Evolutionary conservation across 30 jellyfish, hydroid and myxozoan genomes (phyloP).

Genomic region (Turritopsis rubra): DNA sequence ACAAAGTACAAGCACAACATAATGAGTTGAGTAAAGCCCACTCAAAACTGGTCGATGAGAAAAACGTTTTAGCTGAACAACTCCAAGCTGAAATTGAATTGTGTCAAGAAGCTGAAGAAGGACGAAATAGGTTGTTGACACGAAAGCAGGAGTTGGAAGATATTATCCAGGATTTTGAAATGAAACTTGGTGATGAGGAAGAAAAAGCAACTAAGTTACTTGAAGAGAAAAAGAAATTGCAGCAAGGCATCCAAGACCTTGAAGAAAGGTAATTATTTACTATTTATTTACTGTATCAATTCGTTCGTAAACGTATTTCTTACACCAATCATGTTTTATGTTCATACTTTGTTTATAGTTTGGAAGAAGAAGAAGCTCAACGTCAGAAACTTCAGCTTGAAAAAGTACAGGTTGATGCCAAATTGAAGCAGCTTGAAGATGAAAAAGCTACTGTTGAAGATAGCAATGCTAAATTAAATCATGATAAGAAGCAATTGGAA

Average conservation of each 20-base stretch:
- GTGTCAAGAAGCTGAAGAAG: slow-evolving; percentile 98
- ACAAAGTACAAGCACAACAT: slow-evolving; percentile 68
- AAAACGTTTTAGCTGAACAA: slow-evolving; percentile 80
- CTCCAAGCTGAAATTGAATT: slow-evolving; percentile 95
- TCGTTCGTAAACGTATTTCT: not conserved
- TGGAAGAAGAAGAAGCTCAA: slow-evolving; percentile 97
- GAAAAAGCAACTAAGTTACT: slow-evolving; percentile 53
- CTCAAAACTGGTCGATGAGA: slow-evolving; percentile 81
- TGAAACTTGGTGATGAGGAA: slow-evolving; percentile 84
- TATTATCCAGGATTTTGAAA: slow-evolving; percentile 74
- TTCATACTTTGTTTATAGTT: slow-evolving; percentile 22
- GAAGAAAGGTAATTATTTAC: slow-evolving; percentile 77
- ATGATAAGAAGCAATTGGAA: slow-evolving; percentile 93
- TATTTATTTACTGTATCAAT: too few relatives aligned
- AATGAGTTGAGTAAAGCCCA: slow-evolving; percentile 58
- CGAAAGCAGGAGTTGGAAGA: slow-evolving; percentile 94
- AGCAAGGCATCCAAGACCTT: slow-evolving; percentile 83
- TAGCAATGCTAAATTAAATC: slow-evolving; percentile 62
- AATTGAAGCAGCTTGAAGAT: slow-evolving; percentile 76
- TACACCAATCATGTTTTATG: not conserved
- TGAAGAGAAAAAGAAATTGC: slow-evolving; percentile 87
- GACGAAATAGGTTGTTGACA: slow-evolving; percentile 52
- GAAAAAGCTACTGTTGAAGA: slow-evolving; percentile 83
- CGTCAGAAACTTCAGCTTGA: slow-evolving; percentile 91
- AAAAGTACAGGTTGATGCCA: slow-evolving; percentile 97